These are phyloP conservation scores for Drosophila quasianomalipes DNA, from an alignment of 2,888 invertebrate species.

Conservation along the genomic window DNA sequence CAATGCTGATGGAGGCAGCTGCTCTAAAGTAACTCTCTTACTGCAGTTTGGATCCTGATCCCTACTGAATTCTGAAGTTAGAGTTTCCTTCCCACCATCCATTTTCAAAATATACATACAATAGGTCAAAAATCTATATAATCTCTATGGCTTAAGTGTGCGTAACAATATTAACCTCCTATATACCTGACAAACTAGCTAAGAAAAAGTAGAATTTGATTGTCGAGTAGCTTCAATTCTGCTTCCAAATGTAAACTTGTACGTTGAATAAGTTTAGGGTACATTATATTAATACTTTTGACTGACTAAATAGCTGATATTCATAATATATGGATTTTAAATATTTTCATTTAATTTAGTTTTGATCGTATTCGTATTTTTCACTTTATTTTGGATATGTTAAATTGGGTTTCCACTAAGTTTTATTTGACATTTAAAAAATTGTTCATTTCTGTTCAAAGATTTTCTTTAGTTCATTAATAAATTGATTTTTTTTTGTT, in stretches of 20 bases:
- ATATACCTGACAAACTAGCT: neutral
- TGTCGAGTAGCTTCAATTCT: neutral
- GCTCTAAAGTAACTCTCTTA: slow-evolving; percentile 13
- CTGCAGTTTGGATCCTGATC: slow-evolving; percentile 14
- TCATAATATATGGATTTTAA: neutral
- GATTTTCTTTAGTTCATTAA: slow-evolving; percentile 55
- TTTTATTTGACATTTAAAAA: neutral
- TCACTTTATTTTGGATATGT: neutral
- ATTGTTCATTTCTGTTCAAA: slow-evolving; percentile 6
- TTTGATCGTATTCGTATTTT: too few species aligned
- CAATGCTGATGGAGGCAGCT: slow-evolving; percentile 46
- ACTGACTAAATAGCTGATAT: neutral
- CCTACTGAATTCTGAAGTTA: neutral
- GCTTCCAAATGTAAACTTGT: neutral
- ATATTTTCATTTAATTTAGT: neutral
- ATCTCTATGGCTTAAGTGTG: neutral
- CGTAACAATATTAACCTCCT: neutral
- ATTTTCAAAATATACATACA: neutral
- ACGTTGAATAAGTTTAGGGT: neutral
- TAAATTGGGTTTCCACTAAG: neutral
- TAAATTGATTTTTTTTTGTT: slow-evolving; percentile 48
- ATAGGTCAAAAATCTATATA: neutral
- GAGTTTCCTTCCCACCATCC: neutral
- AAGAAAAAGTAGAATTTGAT: neutral
- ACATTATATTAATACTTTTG: neutral